phyloP scores from a whole-genome alignment of 2,797 vertebrate species.

The Characodon lateralis region DNA sequence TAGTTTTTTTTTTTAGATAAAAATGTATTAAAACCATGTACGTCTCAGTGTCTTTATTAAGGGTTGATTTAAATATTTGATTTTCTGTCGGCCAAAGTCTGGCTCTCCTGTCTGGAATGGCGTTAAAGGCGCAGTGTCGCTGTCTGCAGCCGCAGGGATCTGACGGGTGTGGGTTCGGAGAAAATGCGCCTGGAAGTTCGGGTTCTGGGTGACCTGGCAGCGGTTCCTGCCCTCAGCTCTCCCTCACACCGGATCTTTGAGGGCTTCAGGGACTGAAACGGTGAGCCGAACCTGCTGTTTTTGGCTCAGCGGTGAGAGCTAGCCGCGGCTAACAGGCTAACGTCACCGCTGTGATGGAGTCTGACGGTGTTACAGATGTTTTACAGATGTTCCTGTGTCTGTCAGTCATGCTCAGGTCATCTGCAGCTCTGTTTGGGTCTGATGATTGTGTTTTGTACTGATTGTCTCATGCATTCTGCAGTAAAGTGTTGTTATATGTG shows the following conservation, averaged over 20 bases:
- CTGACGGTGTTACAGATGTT: constrained; percentile 6
- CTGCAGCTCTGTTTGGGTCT: background rate
- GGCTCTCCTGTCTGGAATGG: constrained; percentile 72
- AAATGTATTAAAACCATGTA: background rate
- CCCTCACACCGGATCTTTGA: background rate
- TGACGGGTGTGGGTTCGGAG: constrained; percentile 15
- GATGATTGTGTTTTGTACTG: constrained; percentile 31
- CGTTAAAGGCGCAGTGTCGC: constrained; percentile 76
- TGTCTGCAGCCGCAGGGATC: constrained; percentile 56
- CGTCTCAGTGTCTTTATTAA: background rate
- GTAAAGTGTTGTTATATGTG: background rate
- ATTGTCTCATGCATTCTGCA: background rate
- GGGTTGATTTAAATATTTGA: background rate
- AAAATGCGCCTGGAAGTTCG: constrained; percentile 51
- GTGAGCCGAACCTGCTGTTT: constrained; percentile 38
- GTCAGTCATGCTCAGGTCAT: background rate
- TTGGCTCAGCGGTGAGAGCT: constrained; percentile 18
- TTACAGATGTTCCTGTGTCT: background rate
- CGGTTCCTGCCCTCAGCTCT: constrained; percentile 25
- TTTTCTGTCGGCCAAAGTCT: constrained; percentile 79
- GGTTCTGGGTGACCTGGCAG: constrained; percentile 29
- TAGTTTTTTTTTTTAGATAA: background rate
- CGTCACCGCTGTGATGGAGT: constrained; percentile 50
- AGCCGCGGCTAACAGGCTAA: constrained; percentile 63
- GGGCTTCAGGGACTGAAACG: constrained; percentile 43